phyloP scores from a whole-genome alignment of 2,888 invertebrate genomes.

The Taenaris catops region DNA sequence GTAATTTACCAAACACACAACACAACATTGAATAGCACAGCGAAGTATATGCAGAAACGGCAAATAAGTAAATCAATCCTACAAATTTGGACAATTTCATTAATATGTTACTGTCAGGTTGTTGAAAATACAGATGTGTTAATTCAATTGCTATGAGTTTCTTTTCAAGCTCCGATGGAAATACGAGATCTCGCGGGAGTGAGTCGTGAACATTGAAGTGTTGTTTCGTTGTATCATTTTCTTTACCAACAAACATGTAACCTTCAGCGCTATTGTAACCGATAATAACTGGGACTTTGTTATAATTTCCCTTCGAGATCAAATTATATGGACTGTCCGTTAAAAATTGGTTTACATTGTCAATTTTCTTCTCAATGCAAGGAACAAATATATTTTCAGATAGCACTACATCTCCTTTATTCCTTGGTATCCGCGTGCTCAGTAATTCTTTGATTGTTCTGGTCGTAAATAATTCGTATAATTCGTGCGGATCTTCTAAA shows the following conservation, averaged over 20 bases:
- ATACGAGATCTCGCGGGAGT: slow-evolving; percentile 51
- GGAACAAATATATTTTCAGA: slow-evolving; percentile 68
- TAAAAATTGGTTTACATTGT: slow-evolving; percentile 42
- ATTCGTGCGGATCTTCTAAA: slow-evolving; percentile 42
- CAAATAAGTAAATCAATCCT: no score
- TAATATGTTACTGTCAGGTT: slow-evolving; percentile 44
- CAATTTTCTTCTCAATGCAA: slow-evolving; percentile 47
- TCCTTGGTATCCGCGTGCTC: slow-evolving; percentile 48
- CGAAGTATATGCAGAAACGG: no score
- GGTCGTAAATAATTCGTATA: slow-evolving; percentile 44
- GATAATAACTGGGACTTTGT: slow-evolving; percentile 55
- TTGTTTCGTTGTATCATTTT: slow-evolving; percentile 52
- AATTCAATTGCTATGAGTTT: slow-evolving; percentile 37
- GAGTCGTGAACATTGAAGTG: slow-evolving; percentile 46
- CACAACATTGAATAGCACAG: no score
- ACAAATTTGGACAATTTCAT: slow-evolving; percentile 50
- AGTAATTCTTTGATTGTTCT: slow-evolving; percentile 40
- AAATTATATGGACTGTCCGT: slow-evolving; percentile 52
- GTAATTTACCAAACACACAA: no score
- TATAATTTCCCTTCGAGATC: slow-evolving; percentile 39
- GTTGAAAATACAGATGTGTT: slow-evolving; percentile 56
- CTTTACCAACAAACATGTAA: slow-evolving; percentile 58
- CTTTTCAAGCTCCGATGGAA: slow-evolving; percentile 40
- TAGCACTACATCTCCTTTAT: slow-evolving; percentile 47
- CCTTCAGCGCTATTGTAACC: slow-evolving; percentile 64